Evolutionary conservation across 2,888 invertebrate genomes (phyloP), one percentile per base, ranked within the genome.

Genomic region (Euplagia quadripunctaria): DNA sequence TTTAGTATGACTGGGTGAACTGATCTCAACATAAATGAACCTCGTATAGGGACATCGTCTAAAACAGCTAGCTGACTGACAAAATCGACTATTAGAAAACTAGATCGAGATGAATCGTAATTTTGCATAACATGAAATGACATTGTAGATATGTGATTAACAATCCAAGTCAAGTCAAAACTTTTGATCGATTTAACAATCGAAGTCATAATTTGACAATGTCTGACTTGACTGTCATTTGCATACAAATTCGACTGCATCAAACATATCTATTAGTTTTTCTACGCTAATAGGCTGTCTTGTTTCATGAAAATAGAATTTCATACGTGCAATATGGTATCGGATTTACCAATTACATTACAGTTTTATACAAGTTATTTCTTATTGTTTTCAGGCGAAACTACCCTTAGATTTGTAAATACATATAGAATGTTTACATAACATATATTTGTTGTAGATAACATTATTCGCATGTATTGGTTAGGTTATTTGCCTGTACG

Each of bases 211-310:
- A 16, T 72, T 64, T 72, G 49, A 68, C 72, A 64, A 16, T 70
- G 55, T 66, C 75, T 63, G 64, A 67, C 75, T 64, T 77, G 80
- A 76, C 80, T 76, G 78, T 76, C 72, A 81, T 79, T 79, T 76
- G 72, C 77, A 81, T 76, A 73, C 64, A 74, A 80, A 75, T 71
- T 83, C 82, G 89, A 90, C 89, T 89, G 90, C 89, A 84, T 87
- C 78, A 79, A 83, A 90, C 91, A 90, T 90, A 90, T 89, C 90
- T 88, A 85, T 89, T 90, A 89, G 88, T 87, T 88, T 82, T 87
- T 86, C 83, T 86, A 86, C 78, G 84, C 82, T 83, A 81, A 82
- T 84, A 84, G 79, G 78, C 74, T 77, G 75, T 73, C 84, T 85
- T 81, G 78, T 74, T 77, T 79, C 78, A 68, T 79, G 64, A 46